These are phyloP conservation scores for Crax fasciolata DNA, from an alignment of 2,797 vertebrate species.

Conservation along the genomic window DNA sequence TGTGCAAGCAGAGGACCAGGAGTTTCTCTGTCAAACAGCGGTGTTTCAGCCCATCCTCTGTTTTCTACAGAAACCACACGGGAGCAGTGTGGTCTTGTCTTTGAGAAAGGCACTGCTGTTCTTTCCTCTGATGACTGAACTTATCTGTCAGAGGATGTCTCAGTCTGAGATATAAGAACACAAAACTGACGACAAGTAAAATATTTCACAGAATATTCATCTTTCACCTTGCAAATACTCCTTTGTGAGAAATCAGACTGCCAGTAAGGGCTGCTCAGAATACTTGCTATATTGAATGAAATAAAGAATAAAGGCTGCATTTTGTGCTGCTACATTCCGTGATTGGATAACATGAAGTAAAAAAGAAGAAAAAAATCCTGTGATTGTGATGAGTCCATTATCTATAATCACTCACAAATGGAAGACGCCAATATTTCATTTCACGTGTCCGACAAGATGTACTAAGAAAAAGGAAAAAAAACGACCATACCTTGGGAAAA, in stretches of 20 bases:
- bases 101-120: slow-evolving; percentile 73
- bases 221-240: slow-evolving; percentile 84
- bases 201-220: slow-evolving; percentile 84
- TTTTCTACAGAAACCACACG: slow-evolving; percentile 87
- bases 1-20: not conserved
- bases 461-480: not conserved
- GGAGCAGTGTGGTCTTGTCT: slow-evolving; percentile 92
- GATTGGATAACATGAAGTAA: slow-evolving; percentile 55
- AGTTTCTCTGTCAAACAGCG: not conserved
- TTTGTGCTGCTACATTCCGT: slow-evolving; percentile 64
- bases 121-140: slow-evolving; percentile 67
- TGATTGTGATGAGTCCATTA: slow-evolving; percentile 50
- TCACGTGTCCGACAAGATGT: slow-evolving; percentile 44
- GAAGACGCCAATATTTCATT: slow-evolving; percentile 55
- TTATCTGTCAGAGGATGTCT: slow-evolving; percentile 77
- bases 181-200: slow-evolving; percentile 83
- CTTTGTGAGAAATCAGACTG: slow-evolving; percentile 82
- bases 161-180: slow-evolving; percentile 81
- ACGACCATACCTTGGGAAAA: not conserved
- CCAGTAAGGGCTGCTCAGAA: slow-evolving; percentile 67
- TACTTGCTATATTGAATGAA: slow-evolving; percentile 69
- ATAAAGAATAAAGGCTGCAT: slow-evolving; percentile 62
- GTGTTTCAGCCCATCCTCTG: not conserved
- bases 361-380: slow-evolving; percentile 23
- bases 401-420: slow-evolving; percentile 60